These are phyloP conservation scores for Struthio camelus DNA, from an alignment of 2,113 vertebrate genomes.

Conservation along the genomic window DNA sequence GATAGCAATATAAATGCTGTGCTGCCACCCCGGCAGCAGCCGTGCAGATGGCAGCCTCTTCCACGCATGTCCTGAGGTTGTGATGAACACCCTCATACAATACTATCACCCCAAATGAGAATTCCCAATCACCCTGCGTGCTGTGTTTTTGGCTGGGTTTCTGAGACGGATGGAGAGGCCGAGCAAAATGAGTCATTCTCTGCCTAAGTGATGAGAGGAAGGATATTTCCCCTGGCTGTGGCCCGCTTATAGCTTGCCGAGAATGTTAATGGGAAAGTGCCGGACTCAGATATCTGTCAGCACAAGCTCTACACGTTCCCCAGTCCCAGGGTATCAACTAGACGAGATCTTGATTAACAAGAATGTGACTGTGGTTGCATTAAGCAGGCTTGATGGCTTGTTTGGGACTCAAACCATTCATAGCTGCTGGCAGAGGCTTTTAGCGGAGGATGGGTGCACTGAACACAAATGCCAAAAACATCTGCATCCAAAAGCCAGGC, in stretches of 20 bases:
- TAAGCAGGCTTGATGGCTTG: fast-evolving
- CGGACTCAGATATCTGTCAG: background rate
- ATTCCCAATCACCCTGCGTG: fast-evolving
- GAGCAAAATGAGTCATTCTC: background rate
- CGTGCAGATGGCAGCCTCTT: background rate
- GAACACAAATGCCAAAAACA: background rate
- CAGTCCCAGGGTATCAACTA: fast-evolving
- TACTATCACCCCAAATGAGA: background rate
- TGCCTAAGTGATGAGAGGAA: background rate
- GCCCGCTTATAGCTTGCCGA: background rate
- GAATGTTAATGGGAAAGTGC: background rate
- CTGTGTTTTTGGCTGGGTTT: background rate
- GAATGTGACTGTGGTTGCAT: background rate
- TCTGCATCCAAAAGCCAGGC: background rate
- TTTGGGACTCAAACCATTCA: fast-evolving
- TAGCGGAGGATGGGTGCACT: background rate
- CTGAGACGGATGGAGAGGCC: fast-evolving
- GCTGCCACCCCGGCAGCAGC: too few relatives aligned
- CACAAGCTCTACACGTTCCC: fast-evolving
- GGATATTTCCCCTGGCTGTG: background rate
- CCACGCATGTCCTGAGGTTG: too few relatives aligned
- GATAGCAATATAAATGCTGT: background rate
- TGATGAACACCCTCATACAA: too few relatives aligned
- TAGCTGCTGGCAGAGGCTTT: background rate
- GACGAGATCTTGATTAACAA: fast-evolving